phyloP scores from a whole-genome alignment of 2,113 vertebrate species.

The Ploceus nigricollis region DNA sequence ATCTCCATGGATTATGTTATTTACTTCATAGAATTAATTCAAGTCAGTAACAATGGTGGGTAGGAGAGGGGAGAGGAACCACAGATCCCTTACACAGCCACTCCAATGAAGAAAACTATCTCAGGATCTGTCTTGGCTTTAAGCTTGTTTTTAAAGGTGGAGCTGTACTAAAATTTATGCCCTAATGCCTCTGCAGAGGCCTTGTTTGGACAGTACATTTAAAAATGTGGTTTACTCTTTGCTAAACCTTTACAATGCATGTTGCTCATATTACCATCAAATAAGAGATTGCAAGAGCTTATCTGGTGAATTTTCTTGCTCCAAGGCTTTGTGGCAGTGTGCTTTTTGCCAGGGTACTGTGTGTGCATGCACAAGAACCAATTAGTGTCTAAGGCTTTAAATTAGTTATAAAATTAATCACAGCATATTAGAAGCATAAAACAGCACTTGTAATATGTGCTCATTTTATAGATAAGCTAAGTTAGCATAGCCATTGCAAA shows the following conservation, averaged over 20 bases:
- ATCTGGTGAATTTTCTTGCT: neutral
- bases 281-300: neutral
- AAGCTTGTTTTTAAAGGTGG: neutral
- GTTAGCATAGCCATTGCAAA: constrained; percentile 47
- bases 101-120: neutral
- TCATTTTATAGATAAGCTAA: constrained; percentile 65
- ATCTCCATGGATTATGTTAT: neutral
- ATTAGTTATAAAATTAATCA: constrained; percentile 63
- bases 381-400: constrained; percentile 51
- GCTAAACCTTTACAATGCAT: neutral
- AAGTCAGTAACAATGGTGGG: neutral
- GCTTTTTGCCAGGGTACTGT: neutral
- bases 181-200: neutral
- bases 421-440: constrained; percentile 60
- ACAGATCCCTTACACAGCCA: neutral
- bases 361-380: constrained; percentile 2
- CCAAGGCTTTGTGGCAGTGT: neutral
- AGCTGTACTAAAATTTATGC: neutral
- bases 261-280: neutral
- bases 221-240: neutral
- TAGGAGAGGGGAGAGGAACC: neutral
- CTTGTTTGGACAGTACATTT: neutral
- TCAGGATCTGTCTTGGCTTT: neutral
- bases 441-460: constrained; percentile 14
- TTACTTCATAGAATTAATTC: neutral